Percentiles rank a stretch among this genome's conserved stretches.
These are phyloP conservation scores for Pachycephus smyrnensis DNA, from an alignment of 2,888 invertebrate genomes.

Conservation along the genomic window DNA sequence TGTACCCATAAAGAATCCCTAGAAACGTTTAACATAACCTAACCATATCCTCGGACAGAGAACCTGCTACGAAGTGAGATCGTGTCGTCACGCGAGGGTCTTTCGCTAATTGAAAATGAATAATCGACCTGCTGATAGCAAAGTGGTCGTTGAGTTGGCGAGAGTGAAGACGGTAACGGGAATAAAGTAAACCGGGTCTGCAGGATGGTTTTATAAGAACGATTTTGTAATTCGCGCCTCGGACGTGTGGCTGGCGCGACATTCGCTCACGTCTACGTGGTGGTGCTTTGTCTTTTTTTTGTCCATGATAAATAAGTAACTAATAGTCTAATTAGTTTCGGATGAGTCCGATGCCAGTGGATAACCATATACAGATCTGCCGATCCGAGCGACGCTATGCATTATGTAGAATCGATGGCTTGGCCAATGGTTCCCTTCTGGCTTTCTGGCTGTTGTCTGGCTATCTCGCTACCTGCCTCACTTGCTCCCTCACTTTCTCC, in stretches of 20 bases:
- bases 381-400: constrained; percentile 16
- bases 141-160: too few species aligned
- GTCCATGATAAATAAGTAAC: constrained; percentile 23
- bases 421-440: constrained; percentile 5
- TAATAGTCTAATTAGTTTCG: constrained; percentile 46
- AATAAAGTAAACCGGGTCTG: too few species aligned
- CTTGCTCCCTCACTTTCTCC: too few species aligned
- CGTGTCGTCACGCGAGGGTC: constrained; percentile 34
- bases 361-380: constrained; percentile 20
- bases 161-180: too few species aligned
- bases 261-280: constrained; percentile 18
- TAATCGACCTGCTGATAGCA: constrained; percentile 23
- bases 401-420: constrained; percentile 23
- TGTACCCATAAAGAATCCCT: too few species aligned
- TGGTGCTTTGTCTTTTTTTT: constrained; percentile 35
- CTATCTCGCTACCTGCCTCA: too few species aligned
- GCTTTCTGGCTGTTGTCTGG: not conserved
- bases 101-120: constrained; percentile 47
- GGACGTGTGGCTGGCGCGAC: constrained; percentile 18
- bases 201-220: not conserved
- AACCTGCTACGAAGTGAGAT: too few species aligned
- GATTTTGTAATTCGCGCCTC: constrained; percentile 45
- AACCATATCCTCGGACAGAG: too few species aligned
- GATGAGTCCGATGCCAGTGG: constrained; percentile 19
- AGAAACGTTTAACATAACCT: too few species aligned